phyloP scores from a whole-genome alignment of 2,888 invertebrate genomes.

The Nomada flava region DNA sequence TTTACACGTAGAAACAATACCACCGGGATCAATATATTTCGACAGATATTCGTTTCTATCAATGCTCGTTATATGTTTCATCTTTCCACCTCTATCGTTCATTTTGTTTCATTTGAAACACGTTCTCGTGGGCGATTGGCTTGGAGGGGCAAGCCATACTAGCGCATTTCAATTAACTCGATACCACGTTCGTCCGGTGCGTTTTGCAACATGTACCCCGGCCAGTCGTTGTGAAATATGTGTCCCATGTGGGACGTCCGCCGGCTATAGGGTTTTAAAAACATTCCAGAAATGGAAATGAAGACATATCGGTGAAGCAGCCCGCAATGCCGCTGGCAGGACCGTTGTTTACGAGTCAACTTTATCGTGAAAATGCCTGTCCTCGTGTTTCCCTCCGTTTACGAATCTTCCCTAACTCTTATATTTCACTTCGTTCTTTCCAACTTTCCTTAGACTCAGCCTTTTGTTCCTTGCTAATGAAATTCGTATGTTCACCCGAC shows the following conservation, averaged over 20 bases:
- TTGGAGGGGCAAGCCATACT: constrained; percentile 44
- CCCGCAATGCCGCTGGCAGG: constrained; percentile 66
- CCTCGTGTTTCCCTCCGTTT: constrained; percentile 23
- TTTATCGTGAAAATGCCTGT: constrained; percentile 72
- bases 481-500: constrained; percentile 12
- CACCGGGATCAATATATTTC: constrained; percentile 24
- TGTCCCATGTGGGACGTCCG: constrained; percentile 78
- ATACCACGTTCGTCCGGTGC: constrained; percentile 58
- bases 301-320: constrained; percentile 75
- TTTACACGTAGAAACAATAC: neutral
- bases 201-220: constrained; percentile 62
- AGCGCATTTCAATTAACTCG: constrained; percentile 70
- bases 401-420: neutral
- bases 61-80: neutral
- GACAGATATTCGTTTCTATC: constrained; percentile 21
- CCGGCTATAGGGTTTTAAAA: constrained; percentile 74
- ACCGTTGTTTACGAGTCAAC: constrained; percentile 79
- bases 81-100: neutral
- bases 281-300: constrained; percentile 76
- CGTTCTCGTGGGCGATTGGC: constrained; percentile 62
- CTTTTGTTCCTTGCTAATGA: constrained; percentile 15
- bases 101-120: constrained; percentile 19
- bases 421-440: constrained; percentile 35
- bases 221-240: constrained; percentile 77
- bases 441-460: constrained; percentile 31